phyloP scores from a whole-genome alignment of 1,140 invertebrate species.

The Heliothis subflexa region DNA sequence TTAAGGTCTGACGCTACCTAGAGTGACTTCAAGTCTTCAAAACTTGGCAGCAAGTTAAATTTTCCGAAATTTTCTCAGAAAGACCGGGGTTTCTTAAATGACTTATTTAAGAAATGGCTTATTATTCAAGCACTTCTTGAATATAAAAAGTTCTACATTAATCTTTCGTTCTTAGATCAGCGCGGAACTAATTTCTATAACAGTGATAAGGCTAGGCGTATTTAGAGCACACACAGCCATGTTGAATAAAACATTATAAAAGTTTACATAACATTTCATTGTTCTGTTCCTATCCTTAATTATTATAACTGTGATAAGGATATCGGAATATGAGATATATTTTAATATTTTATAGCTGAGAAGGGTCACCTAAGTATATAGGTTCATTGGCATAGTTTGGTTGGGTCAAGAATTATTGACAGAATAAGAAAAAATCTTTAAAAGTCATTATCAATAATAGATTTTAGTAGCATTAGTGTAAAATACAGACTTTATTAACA shows the following conservation, averaged over 20 bases:
- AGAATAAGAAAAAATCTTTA: background rate
- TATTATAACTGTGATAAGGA: conserved; percentile 26
- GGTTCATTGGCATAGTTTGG: background rate
- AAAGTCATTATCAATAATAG: background rate
- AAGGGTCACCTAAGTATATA: no score
- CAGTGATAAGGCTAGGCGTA: conserved; percentile 15
- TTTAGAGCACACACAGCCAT: background rate
- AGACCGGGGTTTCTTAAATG: no score
- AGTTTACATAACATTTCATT: conserved; percentile 31
- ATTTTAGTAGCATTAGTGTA: no score
- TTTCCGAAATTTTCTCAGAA: no score
- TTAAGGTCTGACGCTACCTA: no score
- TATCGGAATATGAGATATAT: background rate
- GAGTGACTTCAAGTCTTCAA: no score
- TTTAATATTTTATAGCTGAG: background rate
- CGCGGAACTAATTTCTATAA: conserved; percentile 21
- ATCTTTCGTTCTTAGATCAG: background rate
- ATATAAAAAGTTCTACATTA: background rate
- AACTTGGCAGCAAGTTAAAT: no score
- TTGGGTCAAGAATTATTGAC: no score
- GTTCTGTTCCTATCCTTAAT: conserved; percentile 15
- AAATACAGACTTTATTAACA: no score
- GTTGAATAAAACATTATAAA: conserved; percentile 33
- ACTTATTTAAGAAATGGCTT: no score
- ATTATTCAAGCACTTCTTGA: no score